Percentiles rank a stretch among this genome's conserved stretches.
These are phyloP conservation scores for Spinus pinus DNA, from an alignment of 2,797 vertebrate genomes.

Conservation along the genomic window DNA sequence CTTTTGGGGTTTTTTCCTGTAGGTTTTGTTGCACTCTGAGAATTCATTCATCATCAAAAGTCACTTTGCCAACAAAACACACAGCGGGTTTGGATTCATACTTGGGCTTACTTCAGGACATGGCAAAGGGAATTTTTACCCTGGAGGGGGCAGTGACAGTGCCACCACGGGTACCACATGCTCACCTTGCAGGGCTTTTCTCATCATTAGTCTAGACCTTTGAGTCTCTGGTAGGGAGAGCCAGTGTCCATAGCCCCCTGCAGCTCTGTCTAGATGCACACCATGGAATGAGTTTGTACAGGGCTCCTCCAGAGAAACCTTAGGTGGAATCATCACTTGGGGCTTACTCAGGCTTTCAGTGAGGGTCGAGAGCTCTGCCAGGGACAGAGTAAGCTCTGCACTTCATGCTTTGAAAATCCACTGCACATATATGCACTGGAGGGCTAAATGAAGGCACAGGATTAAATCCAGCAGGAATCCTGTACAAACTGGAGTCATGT, in stretches of 20 bases:
- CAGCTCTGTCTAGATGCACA: neutral
- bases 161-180: rapidly evolving
- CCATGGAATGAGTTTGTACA: neutral
- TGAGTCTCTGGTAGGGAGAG: neutral
- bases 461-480: neutral
- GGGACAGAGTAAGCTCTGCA: neutral
- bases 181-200: rapidly evolving
- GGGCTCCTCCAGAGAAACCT: neutral
- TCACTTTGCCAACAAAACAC: neutral
- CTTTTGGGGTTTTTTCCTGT: rapidly evolving
- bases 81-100: neutral
- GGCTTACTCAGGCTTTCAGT: neutral
- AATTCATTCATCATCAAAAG: neutral
- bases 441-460: neutral
- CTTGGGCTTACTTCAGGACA: neutral
- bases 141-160: neutral
- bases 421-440: neutral
- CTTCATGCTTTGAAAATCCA: neutral
- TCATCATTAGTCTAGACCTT: neutral
- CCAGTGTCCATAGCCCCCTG: rapidly evolving
- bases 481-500: rapidly evolving
- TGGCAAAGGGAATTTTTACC: neutral
- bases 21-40: neutral
- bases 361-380: neutral
- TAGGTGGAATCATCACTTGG: neutral